A percentile compares a stretch with the other conserved stretches of the same genome.
Evolutionary conservation across 2,888 invertebrate species (phyloP).

Genomic region (Caenorhabditis japonica): DNA sequence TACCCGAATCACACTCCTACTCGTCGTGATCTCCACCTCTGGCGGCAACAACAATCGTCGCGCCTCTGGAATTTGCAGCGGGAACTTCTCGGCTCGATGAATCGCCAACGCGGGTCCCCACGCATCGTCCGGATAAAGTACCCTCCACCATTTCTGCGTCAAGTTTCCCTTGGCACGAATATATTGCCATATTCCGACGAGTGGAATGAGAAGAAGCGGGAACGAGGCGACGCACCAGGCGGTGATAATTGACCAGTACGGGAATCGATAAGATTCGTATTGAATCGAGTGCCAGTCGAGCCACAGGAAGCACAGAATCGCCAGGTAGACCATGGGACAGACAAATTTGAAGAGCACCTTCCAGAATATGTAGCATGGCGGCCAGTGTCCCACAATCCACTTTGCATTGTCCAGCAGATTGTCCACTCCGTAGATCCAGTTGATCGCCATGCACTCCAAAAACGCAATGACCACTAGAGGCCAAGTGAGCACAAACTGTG

Average conservation of each 20-base stretch:
- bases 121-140: slow-evolving; percentile 76
- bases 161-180: slow-evolving; percentile 71
- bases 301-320: slow-evolving; percentile 85
- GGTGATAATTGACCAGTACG: slow-evolving; percentile 80
- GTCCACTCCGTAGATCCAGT: slow-evolving; percentile 79
- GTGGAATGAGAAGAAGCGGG: slow-evolving; percentile 84
- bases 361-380: slow-evolving; percentile 83
- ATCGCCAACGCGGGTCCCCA: slow-evolving; percentile 78
- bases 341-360: slow-evolving; percentile 84
- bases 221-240: slow-evolving; percentile 83
- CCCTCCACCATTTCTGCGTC: slow-evolving; percentile 71
- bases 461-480: slow-evolving; percentile 81
- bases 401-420: slow-evolving; percentile 80
- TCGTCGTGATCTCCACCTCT: slow-evolving; percentile 54
- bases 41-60: slow-evolving; percentile 64
- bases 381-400: slow-evolving; percentile 82
- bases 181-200: slow-evolving; percentile 81
- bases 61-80: slow-evolving; percentile 77
- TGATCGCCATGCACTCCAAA: slow-evolving; percentile 80
- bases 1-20: slow-evolving; percentile 31
- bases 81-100: slow-evolving; percentile 76
- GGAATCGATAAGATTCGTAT: slow-evolving; percentile 83
- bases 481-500: slow-evolving; percentile 80
- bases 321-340: slow-evolving; percentile 83
- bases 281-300: slow-evolving; percentile 82